phyloP scores from a whole-genome alignment of 2,888 invertebrate genomes.

The Apodemia mormo region DNA sequence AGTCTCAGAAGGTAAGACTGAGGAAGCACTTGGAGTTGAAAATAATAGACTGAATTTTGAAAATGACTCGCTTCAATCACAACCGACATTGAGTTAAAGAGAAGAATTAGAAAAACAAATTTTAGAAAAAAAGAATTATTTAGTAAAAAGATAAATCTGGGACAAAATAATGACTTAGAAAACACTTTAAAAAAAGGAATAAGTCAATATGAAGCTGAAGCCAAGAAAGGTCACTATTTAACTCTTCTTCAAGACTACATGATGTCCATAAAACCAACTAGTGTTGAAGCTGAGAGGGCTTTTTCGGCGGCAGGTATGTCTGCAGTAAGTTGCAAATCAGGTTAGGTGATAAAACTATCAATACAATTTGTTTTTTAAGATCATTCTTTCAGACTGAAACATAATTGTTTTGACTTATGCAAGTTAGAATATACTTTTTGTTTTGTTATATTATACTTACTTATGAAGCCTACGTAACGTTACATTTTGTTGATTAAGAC shows the following conservation, averaged over 20 bases:
- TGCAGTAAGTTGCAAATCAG: conserved; percentile 2
- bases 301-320: conserved; percentile 4
- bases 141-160: conserved; percentile 9
- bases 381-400: conserved; percentile 2
- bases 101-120: conserved; percentile 7
- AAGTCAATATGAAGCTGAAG: not conserved
- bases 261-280: conserved; percentile 10
- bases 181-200: not conserved
- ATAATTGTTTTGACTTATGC: not conserved
- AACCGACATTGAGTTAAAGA: conserved; percentile 1
- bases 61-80: conserved; percentile 1
- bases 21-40: not conserved
- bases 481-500: no score
- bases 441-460: not conserved
- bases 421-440: conserved; percentile 5
- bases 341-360: conserved; percentile 8
- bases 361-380: conserved; percentile 8
- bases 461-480: not conserved
- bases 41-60: conserved; percentile 3
- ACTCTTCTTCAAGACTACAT: not conserved
- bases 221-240: not conserved
- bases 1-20: not conserved
- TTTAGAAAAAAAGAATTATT: not conserved
- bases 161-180: conserved; percentile 4
- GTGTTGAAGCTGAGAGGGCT: conserved; percentile 3